Evolutionary conservation across 2,113 vertebrate genomes (phyloP).

Genomic region (Elanoides forficatus): DNA sequence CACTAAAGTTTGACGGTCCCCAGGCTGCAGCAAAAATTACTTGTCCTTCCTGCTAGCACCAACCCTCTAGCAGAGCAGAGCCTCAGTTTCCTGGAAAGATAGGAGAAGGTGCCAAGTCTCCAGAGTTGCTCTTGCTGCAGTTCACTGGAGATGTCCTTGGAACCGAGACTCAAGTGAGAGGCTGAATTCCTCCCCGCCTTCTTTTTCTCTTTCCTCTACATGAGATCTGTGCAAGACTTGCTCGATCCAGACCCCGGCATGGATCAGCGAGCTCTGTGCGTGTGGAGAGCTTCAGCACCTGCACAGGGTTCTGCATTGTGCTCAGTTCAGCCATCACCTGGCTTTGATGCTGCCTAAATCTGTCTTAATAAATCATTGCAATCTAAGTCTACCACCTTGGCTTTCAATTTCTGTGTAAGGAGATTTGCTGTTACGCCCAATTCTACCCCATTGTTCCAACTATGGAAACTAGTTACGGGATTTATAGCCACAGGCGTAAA

Average conservation of each 20-base stretch:
- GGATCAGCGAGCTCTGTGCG: accelerated
- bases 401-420: background rate
- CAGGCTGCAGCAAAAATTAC: background rate
- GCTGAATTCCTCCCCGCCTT: background rate
- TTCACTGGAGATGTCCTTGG: background rate
- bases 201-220: background rate
- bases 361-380: background rate
- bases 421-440: background rate
- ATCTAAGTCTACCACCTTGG: background rate
- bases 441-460: background rate
- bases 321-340: background rate
- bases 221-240: background rate
- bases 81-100: background rate
- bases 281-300: background rate
- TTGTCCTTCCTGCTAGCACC: background rate
- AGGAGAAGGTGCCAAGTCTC: background rate
- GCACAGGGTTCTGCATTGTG: background rate
- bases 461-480: background rate
- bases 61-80: background rate
- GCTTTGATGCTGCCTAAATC: background rate
- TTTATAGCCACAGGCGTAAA: background rate
- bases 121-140: background rate
- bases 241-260: accelerated
- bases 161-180: background rate
- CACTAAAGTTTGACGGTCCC: background rate